Evolutionary conservation across 1,140 invertebrate genomes (phyloP).

Genomic region (Nasonia giraulti): DNA sequence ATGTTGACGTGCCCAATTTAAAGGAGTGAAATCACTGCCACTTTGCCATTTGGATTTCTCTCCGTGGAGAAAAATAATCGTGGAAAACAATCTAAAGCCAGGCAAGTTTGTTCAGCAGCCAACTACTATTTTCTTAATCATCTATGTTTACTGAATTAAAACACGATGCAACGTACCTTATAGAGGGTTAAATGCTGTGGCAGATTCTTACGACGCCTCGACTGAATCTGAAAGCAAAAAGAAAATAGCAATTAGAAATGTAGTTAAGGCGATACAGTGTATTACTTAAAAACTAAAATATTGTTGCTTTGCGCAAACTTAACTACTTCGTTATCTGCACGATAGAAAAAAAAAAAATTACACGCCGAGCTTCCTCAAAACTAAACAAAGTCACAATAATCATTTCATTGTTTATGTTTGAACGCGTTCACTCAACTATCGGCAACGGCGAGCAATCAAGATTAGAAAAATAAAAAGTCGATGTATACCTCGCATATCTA

Average conservation of each 20-base stretch:
- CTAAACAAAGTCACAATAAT: not conserved
- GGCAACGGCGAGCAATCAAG: not conserved
- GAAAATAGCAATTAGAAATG: not conserved
- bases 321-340: not conserved
- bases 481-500: not conserved
- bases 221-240: conserved; percentile 2
- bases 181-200: not conserved
- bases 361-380: not conserved
- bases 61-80: too few species aligned
- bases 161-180: not conserved
- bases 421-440: not conserved
- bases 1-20: too few species aligned
- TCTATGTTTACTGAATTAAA: not conserved
- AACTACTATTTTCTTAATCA: too few species aligned
- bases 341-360: not conserved
- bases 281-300: not conserved
- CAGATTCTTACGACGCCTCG: not conserved
- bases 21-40: too few species aligned
- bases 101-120: too few species aligned
- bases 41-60: too few species aligned
- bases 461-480: not conserved
- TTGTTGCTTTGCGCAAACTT: not conserved
- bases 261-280: too few species aligned
- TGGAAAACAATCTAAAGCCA: too few species aligned
- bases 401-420: not conserved